These are phyloP conservation scores for Columbina picui DNA, from an alignment of 2,113 vertebrate species.

Conservation along the genomic window DNA sequence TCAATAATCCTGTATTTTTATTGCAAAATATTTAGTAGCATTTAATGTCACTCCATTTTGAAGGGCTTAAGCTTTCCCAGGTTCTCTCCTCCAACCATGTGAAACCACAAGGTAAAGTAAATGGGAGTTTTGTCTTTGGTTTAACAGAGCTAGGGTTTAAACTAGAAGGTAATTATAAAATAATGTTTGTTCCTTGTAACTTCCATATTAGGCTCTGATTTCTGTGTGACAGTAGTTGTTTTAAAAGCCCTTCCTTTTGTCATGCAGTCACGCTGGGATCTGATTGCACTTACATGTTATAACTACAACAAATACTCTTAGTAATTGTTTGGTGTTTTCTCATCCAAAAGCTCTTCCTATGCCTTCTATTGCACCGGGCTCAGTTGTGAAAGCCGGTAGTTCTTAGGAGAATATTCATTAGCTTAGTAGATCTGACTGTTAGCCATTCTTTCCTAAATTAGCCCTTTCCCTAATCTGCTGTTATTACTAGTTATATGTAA, in stretches of 20 bases:
- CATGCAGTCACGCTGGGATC: not conserved
- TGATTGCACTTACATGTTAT: not conserved
- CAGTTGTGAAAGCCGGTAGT: not conserved
- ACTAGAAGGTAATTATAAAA: not conserved
- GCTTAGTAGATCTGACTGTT: not conserved
- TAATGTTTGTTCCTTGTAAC: not conserved
- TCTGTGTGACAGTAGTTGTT: not conserved
- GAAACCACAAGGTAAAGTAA: not conserved
- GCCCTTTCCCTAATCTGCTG: not conserved
- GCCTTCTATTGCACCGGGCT: not conserved
- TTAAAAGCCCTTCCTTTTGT: not conserved
- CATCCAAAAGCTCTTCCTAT: not conserved
- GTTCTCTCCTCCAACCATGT: not conserved
- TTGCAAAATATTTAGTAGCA: not conserved
- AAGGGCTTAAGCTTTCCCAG: not conserved
- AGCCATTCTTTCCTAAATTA: not conserved
- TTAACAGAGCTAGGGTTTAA: not conserved
- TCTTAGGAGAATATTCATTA: not conserved
- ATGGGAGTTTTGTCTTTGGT: not conserved
- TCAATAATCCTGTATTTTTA: not conserved
- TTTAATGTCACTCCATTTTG: not conserved
- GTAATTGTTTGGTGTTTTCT: not conserved
- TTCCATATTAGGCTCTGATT: not conserved
- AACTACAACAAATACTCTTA: not conserved
- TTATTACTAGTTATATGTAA: not conserved